Conservation (phyloP, 1,140 invertebrate genomes). For the Platyura marginata region DNA sequence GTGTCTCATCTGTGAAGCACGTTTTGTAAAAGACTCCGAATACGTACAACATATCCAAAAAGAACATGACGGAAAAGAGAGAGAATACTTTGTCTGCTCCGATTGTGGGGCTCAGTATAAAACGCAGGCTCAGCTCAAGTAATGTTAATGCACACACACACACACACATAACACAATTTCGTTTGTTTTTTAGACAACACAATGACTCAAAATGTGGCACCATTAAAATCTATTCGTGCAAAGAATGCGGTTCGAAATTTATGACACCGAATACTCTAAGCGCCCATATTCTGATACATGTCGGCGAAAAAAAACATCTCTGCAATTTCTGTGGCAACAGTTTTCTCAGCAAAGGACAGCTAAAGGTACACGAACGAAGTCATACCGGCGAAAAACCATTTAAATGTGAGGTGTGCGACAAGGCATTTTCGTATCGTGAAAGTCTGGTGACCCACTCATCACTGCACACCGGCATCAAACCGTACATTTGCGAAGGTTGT, state of each 20-base stretch:
- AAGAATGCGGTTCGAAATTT: slow-evolving; percentile 22
- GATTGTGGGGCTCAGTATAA: slow-evolving; percentile 23
- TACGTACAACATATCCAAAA: slow-evolving; percentile 12
- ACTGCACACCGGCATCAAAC: slow-evolving; percentile 29
- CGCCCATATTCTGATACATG: slow-evolving; percentile 26
- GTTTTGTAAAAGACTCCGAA: slow-evolving; percentile 7
- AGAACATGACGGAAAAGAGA: slow-evolving; percentile 11
- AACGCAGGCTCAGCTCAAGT: slow-evolving; percentile 14
- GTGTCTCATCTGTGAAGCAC: slow-evolving; percentile 7
- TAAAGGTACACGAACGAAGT: slow-evolving; percentile 22
- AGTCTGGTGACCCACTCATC: slow-evolving; percentile 28
- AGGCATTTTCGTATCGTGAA: slow-evolving; percentile 30
- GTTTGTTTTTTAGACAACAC: slow-evolving; percentile 6
- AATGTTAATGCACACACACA: not conserved
- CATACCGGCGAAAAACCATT: slow-evolving; percentile 31
- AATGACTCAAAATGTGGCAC: slow-evolving; percentile 21
- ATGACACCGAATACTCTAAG: slow-evolving; percentile 19
- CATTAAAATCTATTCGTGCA: slow-evolving; percentile 14
- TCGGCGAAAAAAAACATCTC: slow-evolving; percentile 24
- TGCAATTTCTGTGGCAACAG: slow-evolving; percentile 28
- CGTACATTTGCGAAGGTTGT: slow-evolving; percentile 24
- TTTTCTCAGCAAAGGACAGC: slow-evolving; percentile 15
- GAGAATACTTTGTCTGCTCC: slow-evolving; percentile 14
- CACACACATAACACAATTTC: not conserved
- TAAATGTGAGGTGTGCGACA: slow-evolving; percentile 31